Base-by-base conservation (phyloP, 2,888 invertebrate species). In the Oligia latruncula region DNA sequence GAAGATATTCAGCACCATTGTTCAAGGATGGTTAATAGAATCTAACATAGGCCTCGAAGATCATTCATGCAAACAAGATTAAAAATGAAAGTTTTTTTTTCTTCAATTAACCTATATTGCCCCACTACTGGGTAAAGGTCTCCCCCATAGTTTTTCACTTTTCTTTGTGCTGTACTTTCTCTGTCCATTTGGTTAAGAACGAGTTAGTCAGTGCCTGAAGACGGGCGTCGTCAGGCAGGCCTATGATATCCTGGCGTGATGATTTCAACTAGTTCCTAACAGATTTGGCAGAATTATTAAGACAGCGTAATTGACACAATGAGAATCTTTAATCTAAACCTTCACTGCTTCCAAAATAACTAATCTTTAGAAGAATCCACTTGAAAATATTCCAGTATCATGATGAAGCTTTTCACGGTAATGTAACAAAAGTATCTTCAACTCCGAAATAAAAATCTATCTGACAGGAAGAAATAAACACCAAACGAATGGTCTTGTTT, bases 401-500 rank as follows among this genome's bases (percentile, higher is more conserved):
- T 17, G 5, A 23, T 23, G 15, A 23, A 65, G 35, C 1, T 49
- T 9, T 65, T 73, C 40, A 35, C 11, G 29, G 35, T 3, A 17
- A 17, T 65, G 35, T 35, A 62, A 20, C 20, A 65, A 64, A 35
- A 35, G 17, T 35, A 64, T 29, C 29, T 2, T 8, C 40, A 40
- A 2, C 11, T 11, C n/a, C n/a, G 6, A 43, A 43, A 62, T 17
- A 11, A 43, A 60, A 9, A 43, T 43, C 3, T 23, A 20, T 23
- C 9, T 23, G 5, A 78, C 43, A 72, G 29, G 35, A 60, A 68
- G 17, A 74, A 65, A 72, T 58, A 58, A 74, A 80, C 49, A 66
- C 29, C 60, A 76, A 78, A 68, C 9, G 43, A 84, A 85, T 76
- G 68, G 71, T 62, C 55, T 78, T 86, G 76, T 86, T 86, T 87